Percentiles rank a stretch among this genome's conserved stretches.
phyloP scores from a whole-genome alignment of 2,113 vertebrate species.

The Eudyptes chrysolophus region DNA sequence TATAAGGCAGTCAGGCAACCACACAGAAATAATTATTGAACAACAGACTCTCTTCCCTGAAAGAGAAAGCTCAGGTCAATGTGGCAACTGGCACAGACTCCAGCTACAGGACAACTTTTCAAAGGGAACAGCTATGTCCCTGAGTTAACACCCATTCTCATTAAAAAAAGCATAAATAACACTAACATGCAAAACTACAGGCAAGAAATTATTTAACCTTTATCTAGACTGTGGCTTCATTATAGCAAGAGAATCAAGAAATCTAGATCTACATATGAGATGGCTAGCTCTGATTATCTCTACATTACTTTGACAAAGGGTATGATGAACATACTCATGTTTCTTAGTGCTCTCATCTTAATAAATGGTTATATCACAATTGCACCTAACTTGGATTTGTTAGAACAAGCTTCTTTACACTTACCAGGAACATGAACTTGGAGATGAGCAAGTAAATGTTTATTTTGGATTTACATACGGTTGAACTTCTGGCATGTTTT shows the following conservation, averaged over 20 bases:
- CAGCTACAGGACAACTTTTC: not conserved
- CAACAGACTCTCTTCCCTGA: not conserved
- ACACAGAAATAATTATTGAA: not conserved
- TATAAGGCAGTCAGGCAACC: not conserved
- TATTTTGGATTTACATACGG: not conserved
- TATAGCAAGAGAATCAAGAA: not conserved
- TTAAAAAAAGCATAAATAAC: not conserved
- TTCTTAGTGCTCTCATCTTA: not conserved
- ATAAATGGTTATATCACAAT: not conserved
- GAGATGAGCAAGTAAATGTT: slow-evolving; percentile 1
- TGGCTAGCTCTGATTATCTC: not conserved
- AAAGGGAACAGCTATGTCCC: not conserved
- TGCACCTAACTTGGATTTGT: not conserved
- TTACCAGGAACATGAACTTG: not conserved
- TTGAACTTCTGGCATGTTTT: not conserved
- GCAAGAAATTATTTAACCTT: not conserved
- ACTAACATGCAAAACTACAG: not conserved
- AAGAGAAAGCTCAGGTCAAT: not conserved
- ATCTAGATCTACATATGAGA: not conserved
- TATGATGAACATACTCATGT: not conserved
- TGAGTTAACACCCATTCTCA: not conserved
- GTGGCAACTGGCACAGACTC: not conserved
- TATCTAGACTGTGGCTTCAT: not conserved
- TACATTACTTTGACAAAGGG: not conserved
- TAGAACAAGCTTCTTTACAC: not conserved